Base-by-base conservation (phyloP, 92 coral and sea anemone species). In the Parazoanthus darwini region DNA sequence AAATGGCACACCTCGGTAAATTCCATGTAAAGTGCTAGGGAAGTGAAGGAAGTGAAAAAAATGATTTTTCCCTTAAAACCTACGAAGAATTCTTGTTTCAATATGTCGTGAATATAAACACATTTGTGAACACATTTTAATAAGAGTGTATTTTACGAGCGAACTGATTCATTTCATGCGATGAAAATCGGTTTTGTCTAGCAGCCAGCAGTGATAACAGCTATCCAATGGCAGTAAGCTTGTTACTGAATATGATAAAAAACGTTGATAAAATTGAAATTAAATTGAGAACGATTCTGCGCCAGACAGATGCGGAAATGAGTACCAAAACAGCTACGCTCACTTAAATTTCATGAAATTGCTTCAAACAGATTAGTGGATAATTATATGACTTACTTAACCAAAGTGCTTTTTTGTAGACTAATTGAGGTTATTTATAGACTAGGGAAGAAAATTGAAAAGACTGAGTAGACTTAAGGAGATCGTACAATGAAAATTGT, bases 221-320 rank as follows among this genome's bases (percentile, higher is more conserved):
- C 18, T 20, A 16, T 20, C 80, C 80, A 76, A 39, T 84, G 15
- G 18, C 63, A 71, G 2, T 66, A 39, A 1, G 48, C 13, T 46
- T 66, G 63, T 13, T 26, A 43, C 13, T 11, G 23, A 71, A 70
- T 35, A 33, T 25, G 44, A 84, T 50, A 84, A 80, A 80, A 15
- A 16, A 29, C 20, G 59, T 4, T 29, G 43, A 39, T 18, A 29
- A 84, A 39, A 70, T 76, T 76, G 51, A n/a, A 76, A 76, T 76
- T 23, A 74, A 4, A 18, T 74, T 39, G 1, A 84, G 35, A 84
- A 26, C 6, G 33, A 26, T 71, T 59, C 44, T 48, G 37, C 65
- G 58, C 78, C 79, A 84, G 87, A 84, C 87, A 84, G 79, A 84
- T 84, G 87, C 50, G 68, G 56, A 71, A 33, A 71, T 44, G 35